Evolutionary conservation across 2,888 invertebrate species (phyloP), one percentile per base, ranked within the genome.

Genomic region (Orthonevra nobilis): DNA sequence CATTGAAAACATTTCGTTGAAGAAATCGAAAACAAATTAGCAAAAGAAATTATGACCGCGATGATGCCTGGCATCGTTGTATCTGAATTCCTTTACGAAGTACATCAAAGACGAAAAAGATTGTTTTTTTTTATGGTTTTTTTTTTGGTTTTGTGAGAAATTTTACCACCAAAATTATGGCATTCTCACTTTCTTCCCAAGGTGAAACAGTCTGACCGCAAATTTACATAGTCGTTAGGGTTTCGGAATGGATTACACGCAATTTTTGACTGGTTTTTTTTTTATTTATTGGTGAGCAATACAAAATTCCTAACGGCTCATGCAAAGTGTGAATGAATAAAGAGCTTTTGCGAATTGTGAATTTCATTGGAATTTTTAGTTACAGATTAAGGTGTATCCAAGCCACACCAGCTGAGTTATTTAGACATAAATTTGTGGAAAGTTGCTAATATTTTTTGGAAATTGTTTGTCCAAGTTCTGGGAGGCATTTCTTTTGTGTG

Each of bases 131-230:
- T 12, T 50, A 34, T 10, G 12, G 3, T 14, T 17, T 32, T 34
- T 44, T 48, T 2, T 40, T 9, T 34, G 17, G 12, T 20, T 12
- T 5, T 23, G 23, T 23, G 58, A 46, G 54, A 58, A 54, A 72
- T 63, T 70, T 40, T 26, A 46, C 52, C 15, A 14, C 44, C 44
- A 30, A 44, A 32, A n/a, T 54, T 56, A 28, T 38, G 48, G 17
- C 44, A 60, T 79, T 79, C 60, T 73, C 73, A 79, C 79, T 79
- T 79, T 79, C 79, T 63, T 79, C 12, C 61, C 79, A 79, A 79
- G 79, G 79, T 79, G 60, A 79, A 61, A 54, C 28, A 48, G 32
- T 48, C 26, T 56, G 58, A 36, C 58, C 66, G 60, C 54, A 56
- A 56, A 73, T 48, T 58, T 26, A 38, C 52, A 14, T 26, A 26